Percentiles rank a stretch among this genome's conserved stretches.
These are phyloP conservation scores for Formica aserva DNA, from an alignment of 2,888 invertebrate genomes.

Conservation along the genomic window DNA sequence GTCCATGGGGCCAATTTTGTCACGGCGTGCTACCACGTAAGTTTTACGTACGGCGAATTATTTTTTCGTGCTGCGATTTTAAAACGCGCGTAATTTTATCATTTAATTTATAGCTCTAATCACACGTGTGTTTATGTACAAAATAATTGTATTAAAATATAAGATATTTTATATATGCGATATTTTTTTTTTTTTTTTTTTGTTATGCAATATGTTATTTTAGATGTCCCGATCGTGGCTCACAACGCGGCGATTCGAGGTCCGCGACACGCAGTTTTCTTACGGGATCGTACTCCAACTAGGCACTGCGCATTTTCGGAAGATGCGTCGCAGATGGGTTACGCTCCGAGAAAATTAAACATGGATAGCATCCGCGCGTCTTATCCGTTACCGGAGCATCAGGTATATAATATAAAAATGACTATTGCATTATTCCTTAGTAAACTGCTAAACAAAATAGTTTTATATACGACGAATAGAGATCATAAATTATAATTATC, in stretches of 20 bases:
- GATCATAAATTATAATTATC: neutral
- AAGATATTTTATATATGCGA: neutral
- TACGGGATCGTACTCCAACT: constrained; percentile 80
- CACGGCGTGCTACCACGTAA: constrained; percentile 81
- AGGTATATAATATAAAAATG: constrained; percentile 62
- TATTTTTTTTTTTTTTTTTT: neutral
- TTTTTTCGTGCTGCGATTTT: neutral
- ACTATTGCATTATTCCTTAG: neutral
- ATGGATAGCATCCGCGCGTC: constrained; percentile 75
- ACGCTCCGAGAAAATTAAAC: constrained; percentile 79
- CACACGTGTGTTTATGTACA: neutral
- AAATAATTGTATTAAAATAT: neutral
- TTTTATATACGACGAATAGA: neutral
- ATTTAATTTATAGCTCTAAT: neutral
- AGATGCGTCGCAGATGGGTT: constrained; percentile 76
- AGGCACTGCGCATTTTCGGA: constrained; percentile 80
- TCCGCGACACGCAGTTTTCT: constrained; percentile 83
- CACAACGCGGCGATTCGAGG: constrained; percentile 79
- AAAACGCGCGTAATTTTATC: neutral
- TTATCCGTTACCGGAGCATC: constrained; percentile 80
- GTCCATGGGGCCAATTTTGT: constrained; percentile 84
- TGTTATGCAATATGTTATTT: constrained; percentile 10
- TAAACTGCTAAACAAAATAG: neutral
- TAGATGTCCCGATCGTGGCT: constrained; percentile 69
- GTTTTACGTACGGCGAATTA: constrained; percentile 53